Percentiles rank a stretch among this genome's conserved stretches.
These are phyloP conservation scores for Macrosiphum euphorbiae DNA, from an alignment of 2,888 invertebrate species.

Conservation along the genomic window DNA sequence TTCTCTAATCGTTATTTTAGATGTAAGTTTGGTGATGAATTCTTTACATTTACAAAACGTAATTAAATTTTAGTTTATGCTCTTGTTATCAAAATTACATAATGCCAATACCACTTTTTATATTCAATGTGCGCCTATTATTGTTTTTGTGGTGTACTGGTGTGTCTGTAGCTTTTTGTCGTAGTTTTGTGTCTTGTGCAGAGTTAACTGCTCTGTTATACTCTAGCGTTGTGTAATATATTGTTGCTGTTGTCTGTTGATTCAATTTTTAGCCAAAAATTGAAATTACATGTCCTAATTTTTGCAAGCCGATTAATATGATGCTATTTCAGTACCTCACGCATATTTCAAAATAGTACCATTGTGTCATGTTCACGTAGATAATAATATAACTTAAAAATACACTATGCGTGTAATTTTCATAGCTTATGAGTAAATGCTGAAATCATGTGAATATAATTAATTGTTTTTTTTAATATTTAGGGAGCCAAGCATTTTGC, in stretches of 20 bases:
- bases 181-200: background rate
- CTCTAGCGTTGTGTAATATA: background rate
- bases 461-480: constrained; percentile 1
- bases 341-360: background rate
- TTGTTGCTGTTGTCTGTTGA: background rate
- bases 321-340: background rate
- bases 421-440: background rate
- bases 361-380: background rate
- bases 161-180: background rate
- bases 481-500: constrained; percentile 43
- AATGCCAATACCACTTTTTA: background rate
- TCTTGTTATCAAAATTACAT: background rate
- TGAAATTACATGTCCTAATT: background rate
- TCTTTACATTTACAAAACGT: background rate
- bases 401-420: background rate
- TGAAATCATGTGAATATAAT: background rate
- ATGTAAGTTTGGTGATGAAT: background rate
- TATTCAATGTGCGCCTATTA: background rate
- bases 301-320: background rate
- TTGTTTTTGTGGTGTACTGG: background rate
- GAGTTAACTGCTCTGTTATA: background rate
- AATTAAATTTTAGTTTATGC: background rate
- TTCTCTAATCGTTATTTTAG: background rate
- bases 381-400: background rate
- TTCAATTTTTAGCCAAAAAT: background rate